These are phyloP conservation scores for Heliopora coerulea DNA, from an alignment of 92 coral and sea anemone genomes.

Conservation along the genomic window DNA sequence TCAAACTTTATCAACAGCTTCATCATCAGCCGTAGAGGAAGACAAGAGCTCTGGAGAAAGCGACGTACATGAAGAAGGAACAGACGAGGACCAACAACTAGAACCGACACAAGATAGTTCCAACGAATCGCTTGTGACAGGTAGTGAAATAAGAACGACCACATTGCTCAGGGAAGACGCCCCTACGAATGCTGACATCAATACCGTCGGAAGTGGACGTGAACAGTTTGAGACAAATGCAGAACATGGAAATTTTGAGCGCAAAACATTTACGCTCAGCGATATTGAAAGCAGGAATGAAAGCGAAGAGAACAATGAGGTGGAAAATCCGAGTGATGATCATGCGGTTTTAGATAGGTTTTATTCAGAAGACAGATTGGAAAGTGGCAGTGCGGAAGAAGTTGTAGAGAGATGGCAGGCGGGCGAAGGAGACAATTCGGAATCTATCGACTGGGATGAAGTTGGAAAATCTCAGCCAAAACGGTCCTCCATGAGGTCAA, in stretches of 20 bases:
- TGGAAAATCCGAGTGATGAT: no score
- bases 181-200: background rate
- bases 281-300: background rate
- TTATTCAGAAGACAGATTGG: background rate
- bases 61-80: slow-evolving; percentile 13
- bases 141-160: background rate
- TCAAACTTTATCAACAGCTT: background rate
- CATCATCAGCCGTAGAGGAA: background rate
- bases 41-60: background rate
- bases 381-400: background rate
- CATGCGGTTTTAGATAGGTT: background rate
- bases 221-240: background rate
- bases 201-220: background rate
- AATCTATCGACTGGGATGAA: background rate
- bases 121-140: background rate
- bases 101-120: background rate
- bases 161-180: background rate
- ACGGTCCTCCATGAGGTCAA: slow-evolving; percentile 31
- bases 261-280: no score
- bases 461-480: background rate
- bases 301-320: background rate
- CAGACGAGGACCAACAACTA: background rate
- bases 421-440: background rate
- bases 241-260: background rate
- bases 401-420: slow-evolving; percentile 27